These are phyloP conservation scores for Silurus asotus DNA, from an alignment of 2,113 vertebrate genomes.

Conservation along the genomic window DNA sequence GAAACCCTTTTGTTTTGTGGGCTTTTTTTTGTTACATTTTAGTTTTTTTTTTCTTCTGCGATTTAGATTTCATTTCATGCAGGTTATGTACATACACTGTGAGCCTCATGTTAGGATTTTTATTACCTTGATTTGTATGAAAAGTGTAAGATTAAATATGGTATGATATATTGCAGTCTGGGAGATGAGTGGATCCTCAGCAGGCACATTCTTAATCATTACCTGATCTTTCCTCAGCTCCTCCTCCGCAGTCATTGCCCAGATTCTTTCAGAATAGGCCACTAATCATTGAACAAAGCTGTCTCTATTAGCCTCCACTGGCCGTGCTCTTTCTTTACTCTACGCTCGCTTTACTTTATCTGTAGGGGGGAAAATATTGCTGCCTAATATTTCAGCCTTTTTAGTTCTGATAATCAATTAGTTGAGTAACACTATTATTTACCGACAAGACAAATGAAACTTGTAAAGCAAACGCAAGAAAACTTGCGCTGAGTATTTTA, in stretches of 20 bases:
- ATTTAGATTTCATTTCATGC: neutral
- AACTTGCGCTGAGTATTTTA: slow-evolving; percentile 38
- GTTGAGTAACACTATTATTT: slow-evolving; percentile 46
- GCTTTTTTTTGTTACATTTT: neutral
- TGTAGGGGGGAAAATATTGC: slow-evolving; percentile 6
- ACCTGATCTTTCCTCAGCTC: slow-evolving; percentile 45
- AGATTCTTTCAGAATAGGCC: slow-evolving; percentile 56
- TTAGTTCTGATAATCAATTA: slow-evolving; percentile 43
- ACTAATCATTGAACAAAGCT: slow-evolving; percentile 68
- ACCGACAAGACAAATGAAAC: slow-evolving; percentile 32
- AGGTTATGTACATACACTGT: neutral
- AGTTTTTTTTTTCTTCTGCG: too few species aligned
- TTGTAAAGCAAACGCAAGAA: slow-evolving; percentile 19
- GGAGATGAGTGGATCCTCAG: slow-evolving; percentile 34
- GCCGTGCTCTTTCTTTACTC: slow-evolving; percentile 24
- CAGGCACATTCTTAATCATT: slow-evolving; percentile 44
- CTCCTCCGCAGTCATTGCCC: slow-evolving; percentile 52
- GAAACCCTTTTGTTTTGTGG: neutral
- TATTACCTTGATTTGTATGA: slow-evolving; percentile 12
- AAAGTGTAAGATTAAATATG: slow-evolving; percentile 30
- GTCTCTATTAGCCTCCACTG: slow-evolving; percentile 61
- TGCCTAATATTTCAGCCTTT: slow-evolving; percentile 29
- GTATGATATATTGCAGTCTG: slow-evolving; percentile 18
- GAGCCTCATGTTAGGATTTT: neutral
- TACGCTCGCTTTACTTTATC: slow-evolving; percentile 18